phyloP scores from a whole-genome alignment of 2,888 invertebrate species.

The Hydrotaea diabolus region DNA sequence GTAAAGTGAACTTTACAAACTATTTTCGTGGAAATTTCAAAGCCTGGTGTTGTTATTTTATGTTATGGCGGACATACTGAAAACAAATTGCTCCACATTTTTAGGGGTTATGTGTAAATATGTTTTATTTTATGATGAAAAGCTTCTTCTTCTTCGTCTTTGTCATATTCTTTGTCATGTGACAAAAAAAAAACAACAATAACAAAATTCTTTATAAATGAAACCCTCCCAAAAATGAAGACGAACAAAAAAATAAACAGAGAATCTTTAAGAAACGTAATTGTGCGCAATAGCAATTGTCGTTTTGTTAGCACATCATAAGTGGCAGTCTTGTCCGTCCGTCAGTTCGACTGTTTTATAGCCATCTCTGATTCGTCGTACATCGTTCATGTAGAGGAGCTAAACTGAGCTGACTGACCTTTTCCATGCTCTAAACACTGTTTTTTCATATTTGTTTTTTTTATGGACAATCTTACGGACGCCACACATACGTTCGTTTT shows the following conservation, averaged over 20 bases:
- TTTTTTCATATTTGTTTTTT: constrained; percentile 13
- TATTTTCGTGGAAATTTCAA: constrained; percentile 64
- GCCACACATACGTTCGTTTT: constrained; percentile 29
- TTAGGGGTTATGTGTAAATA: constrained; percentile 26
- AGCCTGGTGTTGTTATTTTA: neutral
- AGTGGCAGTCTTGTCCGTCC: neutral
- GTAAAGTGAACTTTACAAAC: constrained; percentile 46
- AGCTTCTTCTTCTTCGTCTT: constrained; percentile 29
- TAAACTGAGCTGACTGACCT: constrained; percentile 60
- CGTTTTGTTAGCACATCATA: constrained; percentile 43
- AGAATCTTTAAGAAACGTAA: constrained; percentile 38
- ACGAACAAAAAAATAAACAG: constrained; percentile 40
- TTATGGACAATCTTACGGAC: neutral
- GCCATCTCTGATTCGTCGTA: neutral
- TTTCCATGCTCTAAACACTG: constrained; percentile 56
- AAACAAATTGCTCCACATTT: constrained; percentile 63
- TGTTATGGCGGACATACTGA: neutral
- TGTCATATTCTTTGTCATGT: too few species aligned
- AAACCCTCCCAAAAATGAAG: neutral
- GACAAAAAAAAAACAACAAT: too few species aligned
- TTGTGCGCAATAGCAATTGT: constrained; percentile 62
- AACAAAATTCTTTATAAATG: constrained; percentile 45
- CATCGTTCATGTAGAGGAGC: neutral
- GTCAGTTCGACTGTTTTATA: neutral
- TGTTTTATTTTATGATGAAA: constrained; percentile 7